phyloP scores from a whole-genome alignment of 1,140 invertebrate species.

The Zaprionus africanus region DNA sequence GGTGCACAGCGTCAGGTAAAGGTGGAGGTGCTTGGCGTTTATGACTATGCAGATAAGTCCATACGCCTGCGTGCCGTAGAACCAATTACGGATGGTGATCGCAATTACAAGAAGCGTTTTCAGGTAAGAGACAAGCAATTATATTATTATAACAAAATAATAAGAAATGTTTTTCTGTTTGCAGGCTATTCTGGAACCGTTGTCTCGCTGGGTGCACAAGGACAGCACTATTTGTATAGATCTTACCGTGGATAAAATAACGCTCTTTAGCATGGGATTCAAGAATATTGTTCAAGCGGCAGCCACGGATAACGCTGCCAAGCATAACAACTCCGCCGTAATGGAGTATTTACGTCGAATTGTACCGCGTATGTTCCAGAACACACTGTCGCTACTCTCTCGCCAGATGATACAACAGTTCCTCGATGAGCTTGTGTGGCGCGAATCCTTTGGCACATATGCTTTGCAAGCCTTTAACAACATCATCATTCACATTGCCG shows the following conservation, averaged over 20 bases:
- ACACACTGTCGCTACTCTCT: constrained; percentile 92
- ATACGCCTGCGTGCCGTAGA: constrained; percentile 92
- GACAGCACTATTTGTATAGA: constrained; percentile 92
- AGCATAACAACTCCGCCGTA: constrained; percentile 89
- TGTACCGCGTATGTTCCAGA: constrained; percentile 95
- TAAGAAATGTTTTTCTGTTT: neutral
- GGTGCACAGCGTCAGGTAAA: constrained; percentile 93
- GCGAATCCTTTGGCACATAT: constrained; percentile 89
- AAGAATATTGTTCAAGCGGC: constrained; percentile 89
- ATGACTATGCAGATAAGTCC: constrained; percentile 90
- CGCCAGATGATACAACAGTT: constrained; percentile 95
- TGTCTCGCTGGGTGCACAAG: constrained; percentile 91
- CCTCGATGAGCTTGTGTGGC: constrained; percentile 93
- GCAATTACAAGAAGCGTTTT: constrained; percentile 91
- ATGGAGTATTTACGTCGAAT: constrained; percentile 94
- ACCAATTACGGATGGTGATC: constrained; percentile 90
- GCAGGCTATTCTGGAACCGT: constrained; percentile 90
- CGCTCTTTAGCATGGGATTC: constrained; percentile 91
- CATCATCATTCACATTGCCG: constrained; percentile 91
- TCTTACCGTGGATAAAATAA: constrained; percentile 91
- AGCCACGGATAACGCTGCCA: constrained; percentile 86
- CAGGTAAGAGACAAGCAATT: constrained; percentile 40
- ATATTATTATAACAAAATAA: neutral
- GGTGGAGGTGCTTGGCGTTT: constrained; percentile 94
- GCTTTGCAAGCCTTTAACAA: constrained; percentile 92